Evolutionary conservation across 2,797 vertebrate species (phyloP).

Genomic region (Centroberyx gerrardi): DNA sequence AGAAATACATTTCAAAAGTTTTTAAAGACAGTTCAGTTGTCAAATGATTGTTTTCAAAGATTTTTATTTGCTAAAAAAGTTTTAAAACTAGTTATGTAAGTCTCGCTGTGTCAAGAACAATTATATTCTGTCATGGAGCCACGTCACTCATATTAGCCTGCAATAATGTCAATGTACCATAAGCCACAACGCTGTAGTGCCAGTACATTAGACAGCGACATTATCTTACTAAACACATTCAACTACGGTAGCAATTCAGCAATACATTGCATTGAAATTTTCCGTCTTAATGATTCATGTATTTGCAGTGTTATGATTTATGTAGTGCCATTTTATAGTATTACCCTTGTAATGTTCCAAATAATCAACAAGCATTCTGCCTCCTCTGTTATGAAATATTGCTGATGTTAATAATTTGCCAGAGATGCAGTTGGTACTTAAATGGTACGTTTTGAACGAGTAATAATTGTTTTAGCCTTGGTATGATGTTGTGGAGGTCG

Average conservation of each 20-base stretch:
- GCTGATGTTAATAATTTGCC: constrained; percentile 63
- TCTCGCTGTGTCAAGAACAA: constrained; percentile 40
- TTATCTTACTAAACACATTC: constrained; percentile 53
- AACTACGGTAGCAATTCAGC: constrained; percentile 75
- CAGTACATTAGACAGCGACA: constrained; percentile 25
- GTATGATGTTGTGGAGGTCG: constrained; percentile 49
- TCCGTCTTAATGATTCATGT: constrained; percentile 53
- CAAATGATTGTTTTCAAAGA: constrained; percentile 21
- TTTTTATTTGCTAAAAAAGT: constrained; percentile 25
- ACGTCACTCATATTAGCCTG: constrained; percentile 70
- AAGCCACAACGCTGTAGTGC: constrained; percentile 48
- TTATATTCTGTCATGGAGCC: constrained; percentile 54
- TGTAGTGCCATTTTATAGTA: constrained; percentile 56
- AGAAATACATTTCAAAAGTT: constrained; percentile 68
- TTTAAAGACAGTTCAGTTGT: constrained; percentile 56
- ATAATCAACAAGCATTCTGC: constrained; percentile 70
- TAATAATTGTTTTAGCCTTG: constrained; percentile 49
- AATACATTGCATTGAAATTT: constrained; percentile 70
- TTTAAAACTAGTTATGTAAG: constrained; percentile 24
- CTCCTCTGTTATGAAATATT: constrained; percentile 75
- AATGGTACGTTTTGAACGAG: constrained; percentile 65
- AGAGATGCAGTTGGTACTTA: constrained; percentile 66
- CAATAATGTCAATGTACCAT: constrained; percentile 73
- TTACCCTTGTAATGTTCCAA: constrained; percentile 63
- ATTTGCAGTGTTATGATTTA: constrained; percentile 54